Evolutionary conservation across 2,797 vertebrate genomes (phyloP), one percentile per base, ranked within the genome.

Genomic region (Melanitta fusca): DNA sequence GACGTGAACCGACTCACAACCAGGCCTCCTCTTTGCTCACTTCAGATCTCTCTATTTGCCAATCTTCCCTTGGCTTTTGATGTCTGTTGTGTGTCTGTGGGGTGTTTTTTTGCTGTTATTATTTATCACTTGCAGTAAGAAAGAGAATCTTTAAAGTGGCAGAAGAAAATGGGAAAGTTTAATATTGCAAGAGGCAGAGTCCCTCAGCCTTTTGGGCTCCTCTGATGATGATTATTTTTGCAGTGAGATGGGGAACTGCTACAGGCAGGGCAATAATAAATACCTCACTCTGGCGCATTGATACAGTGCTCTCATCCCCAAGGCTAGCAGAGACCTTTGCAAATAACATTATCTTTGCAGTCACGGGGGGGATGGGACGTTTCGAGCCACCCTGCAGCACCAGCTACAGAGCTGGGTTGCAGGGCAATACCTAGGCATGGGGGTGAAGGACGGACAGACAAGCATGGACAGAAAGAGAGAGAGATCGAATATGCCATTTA

Each of bases 71-170:
- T 71, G 93, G 64, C 87, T 95, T 97, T 97, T 97, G 95, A 97
- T 97, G 96, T 97, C 94, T 95, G 96, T 79, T 86, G 82, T 95
- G 94, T 96, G 94, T 96, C 95, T 92, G 93, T 91, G 85, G 95
- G 92, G 91, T 94, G 91, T 49, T 89, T 90, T 91, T 93, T 70
- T 58, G 60, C 88, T 71, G 78, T 94, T 97, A 95, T 95, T 97
- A 96, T 97, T 97, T 96, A 96, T 97, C 93, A 88, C 95, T 79
- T 7, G 6, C 81, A 6, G 93, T 92, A 79, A 95, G 95, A 97
- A 97, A 97, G 88, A 88, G 96, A 97, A 93, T 96, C 93, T 97
- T 97, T 95, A 97, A 97, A 96, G 90, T 74, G 87, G 93, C 89
- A 94, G 94, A 77, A 85, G 95, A 92, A 97, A 94, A 96, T 81